Evolutionary conservation across 2,888 invertebrate genomes (phyloP).

Genomic region (Meta bourneti): DNA sequence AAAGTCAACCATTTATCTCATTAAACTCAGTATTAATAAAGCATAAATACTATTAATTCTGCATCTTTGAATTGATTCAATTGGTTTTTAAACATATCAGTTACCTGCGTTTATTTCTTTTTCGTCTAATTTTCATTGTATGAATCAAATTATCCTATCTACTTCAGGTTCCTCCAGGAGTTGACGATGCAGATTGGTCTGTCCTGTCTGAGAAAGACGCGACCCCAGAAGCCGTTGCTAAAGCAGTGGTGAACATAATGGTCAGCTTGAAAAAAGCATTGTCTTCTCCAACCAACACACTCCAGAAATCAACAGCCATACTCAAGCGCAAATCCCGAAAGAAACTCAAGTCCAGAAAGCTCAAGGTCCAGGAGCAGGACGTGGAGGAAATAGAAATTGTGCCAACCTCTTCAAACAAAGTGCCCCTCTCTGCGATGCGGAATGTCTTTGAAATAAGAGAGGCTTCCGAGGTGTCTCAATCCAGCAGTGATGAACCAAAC

Average conservation of each 20-base stretch:
- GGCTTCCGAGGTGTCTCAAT: conserved; percentile 62
- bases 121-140: too few relatives aligned
- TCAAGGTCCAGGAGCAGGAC: not conserved
- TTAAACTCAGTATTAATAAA: not conserved
- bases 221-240: conserved; percentile 78
- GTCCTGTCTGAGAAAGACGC: conserved; percentile 77
- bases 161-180: conserved; percentile 79
- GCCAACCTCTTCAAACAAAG: not conserved
- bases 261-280: conserved; percentile 75
- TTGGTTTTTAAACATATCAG: too few relatives aligned
- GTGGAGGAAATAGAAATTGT: conserved; percentile 42
- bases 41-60: not conserved
- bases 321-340: conserved; percentile 63
- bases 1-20: too few relatives aligned
- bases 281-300: conserved; percentile 60
- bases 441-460: conserved; percentile 53
- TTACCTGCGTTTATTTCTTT: too few relatives aligned
- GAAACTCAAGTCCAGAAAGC: conserved; percentile 37
- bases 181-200: conserved; percentile 78
- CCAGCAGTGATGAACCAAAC: conserved; percentile 60
- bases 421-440: conserved; percentile 27
- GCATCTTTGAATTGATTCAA: too few relatives aligned
- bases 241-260: conserved; percentile 78
- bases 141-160: too few relatives aligned
- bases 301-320: conserved; percentile 41